phyloP scores from a whole-genome alignment of 2,113 vertebrate species.

The Gallinago paraguaiae region DNA sequence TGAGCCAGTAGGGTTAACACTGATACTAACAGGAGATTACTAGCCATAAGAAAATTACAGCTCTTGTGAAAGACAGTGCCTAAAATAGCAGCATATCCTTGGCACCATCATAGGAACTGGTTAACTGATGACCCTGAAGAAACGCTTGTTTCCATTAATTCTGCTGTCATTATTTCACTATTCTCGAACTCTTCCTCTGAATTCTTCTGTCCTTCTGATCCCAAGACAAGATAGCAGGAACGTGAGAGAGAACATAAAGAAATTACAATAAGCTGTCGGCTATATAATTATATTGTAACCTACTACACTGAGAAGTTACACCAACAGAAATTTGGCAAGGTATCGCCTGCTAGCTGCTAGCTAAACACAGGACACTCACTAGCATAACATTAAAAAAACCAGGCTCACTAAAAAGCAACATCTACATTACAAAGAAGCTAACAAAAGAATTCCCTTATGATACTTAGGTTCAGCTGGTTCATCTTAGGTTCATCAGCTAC shows the following conservation, averaged over 20 bases:
- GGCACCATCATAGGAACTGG: slow-evolving; percentile 36
- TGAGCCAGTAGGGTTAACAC: slow-evolving; percentile 26
- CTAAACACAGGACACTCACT: slow-evolving; percentile 52
- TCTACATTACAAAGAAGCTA: slow-evolving; percentile 51
- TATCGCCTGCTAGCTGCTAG: slow-evolving; percentile 5
- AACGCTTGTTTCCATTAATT: slow-evolving; percentile 16
- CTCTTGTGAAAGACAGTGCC: slow-evolving; percentile 48
- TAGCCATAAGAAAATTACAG: slow-evolving; percentile 44
- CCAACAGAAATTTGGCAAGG: slow-evolving; percentile 40
- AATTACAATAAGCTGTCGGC: slow-evolving; percentile 17
- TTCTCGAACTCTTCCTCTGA: slow-evolving; percentile 42
- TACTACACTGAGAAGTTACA: slow-evolving; percentile 60
- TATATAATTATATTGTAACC: slow-evolving; percentile 41
- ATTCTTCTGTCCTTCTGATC: slow-evolving; percentile 29
- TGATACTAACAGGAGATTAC: slow-evolving; percentile 43
- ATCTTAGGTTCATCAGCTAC: slow-evolving; percentile 62
- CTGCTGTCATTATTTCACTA: background rate
- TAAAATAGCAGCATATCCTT: slow-evolving; percentile 5
- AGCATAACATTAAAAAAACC: background rate
- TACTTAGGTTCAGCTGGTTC: slow-evolving; percentile 58
- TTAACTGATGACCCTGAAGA: slow-evolving; percentile 49
- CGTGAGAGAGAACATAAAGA: slow-evolving; percentile 38
- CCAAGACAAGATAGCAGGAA: slow-evolving; percentile 31
- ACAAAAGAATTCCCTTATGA: slow-evolving; percentile 50
- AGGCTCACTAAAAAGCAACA: slow-evolving; percentile 56